phyloP scores from a whole-genome alignment of 1,140 invertebrate species.

The Schlechtendalia chinensis region DNA sequence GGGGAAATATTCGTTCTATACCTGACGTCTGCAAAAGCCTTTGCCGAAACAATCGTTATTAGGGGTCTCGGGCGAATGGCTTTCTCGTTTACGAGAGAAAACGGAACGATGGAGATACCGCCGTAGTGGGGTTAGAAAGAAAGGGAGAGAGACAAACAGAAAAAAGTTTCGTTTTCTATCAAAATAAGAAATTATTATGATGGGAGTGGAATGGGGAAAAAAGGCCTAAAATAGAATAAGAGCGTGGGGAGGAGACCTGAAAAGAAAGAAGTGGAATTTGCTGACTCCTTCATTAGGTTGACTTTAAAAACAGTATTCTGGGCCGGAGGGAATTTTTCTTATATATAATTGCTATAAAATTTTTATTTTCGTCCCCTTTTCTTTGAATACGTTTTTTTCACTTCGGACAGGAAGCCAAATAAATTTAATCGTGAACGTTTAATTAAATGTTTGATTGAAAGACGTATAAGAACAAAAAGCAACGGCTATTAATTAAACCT shows the following conservation, averaged over 20 bases:
- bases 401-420: not conserved
- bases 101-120: too few relatives aligned
- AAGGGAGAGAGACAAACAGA: too few relatives aligned
- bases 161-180: constrained; percentile 26
- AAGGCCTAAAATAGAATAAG: not conserved
- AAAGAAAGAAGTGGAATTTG: constrained; percentile 2
- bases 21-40: not conserved
- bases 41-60: not conserved
- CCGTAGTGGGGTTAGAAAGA: too few relatives aligned
- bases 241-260: not conserved
- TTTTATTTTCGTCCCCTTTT: not conserved
- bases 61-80: not conserved
- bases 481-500: constrained; percentile 24
- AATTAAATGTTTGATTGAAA: constrained; percentile 34
- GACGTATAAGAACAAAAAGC: constrained; percentile 11
- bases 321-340: not conserved
- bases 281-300: not conserved
- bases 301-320: not conserved
- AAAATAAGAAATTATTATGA: constrained; percentile 26
- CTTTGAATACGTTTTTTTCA: not conserved
- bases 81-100: not conserved
- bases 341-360: not conserved
- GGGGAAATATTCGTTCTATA: not conserved
- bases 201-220: not conserved
- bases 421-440: constrained; percentile 12